phyloP scores from a whole-genome alignment of 2,113 vertebrate genomes.

The Limanda limanda region DNA sequence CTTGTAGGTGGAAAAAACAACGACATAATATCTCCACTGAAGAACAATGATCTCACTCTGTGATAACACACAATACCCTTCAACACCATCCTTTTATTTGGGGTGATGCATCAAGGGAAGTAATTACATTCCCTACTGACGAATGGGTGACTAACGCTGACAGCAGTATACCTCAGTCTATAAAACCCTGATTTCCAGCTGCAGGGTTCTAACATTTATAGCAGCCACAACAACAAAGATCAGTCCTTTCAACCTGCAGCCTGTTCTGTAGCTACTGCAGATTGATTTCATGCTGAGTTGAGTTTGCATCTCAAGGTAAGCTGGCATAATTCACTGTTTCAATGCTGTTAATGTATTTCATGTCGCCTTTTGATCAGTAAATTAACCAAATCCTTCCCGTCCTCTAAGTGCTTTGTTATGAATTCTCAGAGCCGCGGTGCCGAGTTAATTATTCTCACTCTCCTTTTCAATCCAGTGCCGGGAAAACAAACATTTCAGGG shows the following conservation, averaged over 20 bases:
- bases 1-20: slow-evolving; percentile 14
- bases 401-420: slow-evolving; percentile 36
- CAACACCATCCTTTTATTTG: slow-evolving; percentile 59
- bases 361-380: slow-evolving; percentile 44
- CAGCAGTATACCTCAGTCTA: slow-evolving; percentile 63
- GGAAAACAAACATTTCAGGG: slow-evolving; percentile 19
- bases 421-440: slow-evolving; percentile 29
- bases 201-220: slow-evolving; percentile 48
- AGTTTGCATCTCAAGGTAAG: slow-evolving; percentile 67
- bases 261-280: slow-evolving; percentile 22
- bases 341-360: slow-evolving; percentile 22
- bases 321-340: slow-evolving; percentile 30
- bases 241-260: slow-evolving; percentile 13
- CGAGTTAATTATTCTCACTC: slow-evolving; percentile 61
- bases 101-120: slow-evolving; percentile 69
- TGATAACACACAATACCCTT: slow-evolving; percentile 65
- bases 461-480: slow-evolving; percentile 44
- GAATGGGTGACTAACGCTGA: slow-evolving; percentile 74
- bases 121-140: slow-evolving; percentile 74
- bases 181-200: slow-evolving; percentile 68
- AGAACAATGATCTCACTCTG: slow-evolving; percentile 70
- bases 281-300: slow-evolving; percentile 24
- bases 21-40: slow-evolving; percentile 28
- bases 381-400: slow-evolving; percentile 37
- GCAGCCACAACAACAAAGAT: slow-evolving; percentile 30